Evolutionary conservation across 1,140 invertebrate species (phyloP).

Genomic region (Psilanteris sp.): DNA sequence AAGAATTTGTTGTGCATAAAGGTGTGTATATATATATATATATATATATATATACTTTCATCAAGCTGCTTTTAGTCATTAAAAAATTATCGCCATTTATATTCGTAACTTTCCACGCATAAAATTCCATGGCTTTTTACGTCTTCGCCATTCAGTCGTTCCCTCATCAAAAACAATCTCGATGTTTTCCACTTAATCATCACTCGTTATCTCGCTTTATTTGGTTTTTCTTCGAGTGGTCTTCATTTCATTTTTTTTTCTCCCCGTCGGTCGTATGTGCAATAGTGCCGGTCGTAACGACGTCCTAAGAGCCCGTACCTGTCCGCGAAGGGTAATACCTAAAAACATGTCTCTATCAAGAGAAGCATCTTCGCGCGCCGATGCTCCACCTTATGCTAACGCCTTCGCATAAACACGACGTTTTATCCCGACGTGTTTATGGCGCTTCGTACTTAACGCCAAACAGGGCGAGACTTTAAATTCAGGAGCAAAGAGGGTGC

Average conservation of each 20-base stretch:
- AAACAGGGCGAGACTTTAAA: constrained; percentile 30
- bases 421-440: constrained; percentile 78
- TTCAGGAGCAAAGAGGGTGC: constrained; percentile 40
- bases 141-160: too few relatives aligned
- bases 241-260: constrained; percentile 7
- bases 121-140: too few relatives aligned
- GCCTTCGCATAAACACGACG: constrained; percentile 77
- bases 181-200: constrained; percentile 21
- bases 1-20: too few relatives aligned
- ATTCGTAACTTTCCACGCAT: too few relatives aligned
- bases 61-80: too few relatives aligned
- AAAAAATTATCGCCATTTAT: too few relatives aligned
- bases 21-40: too few relatives aligned
- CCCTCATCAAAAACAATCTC: constrained; percentile 3
- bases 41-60: too few relatives aligned
- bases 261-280: not conserved
- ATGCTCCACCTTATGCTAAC: constrained; percentile 50
- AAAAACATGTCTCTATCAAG: constrained; percentile 79
- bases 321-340: constrained; percentile 77
- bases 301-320: constrained; percentile 77
- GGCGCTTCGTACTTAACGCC: constrained; percentile 70
- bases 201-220: constrained; percentile 9
- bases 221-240: constrained; percentile 10
- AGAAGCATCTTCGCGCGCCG: constrained; percentile 70
- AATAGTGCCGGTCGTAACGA: constrained; percentile 73